Evolutionary conservation across 2,888 invertebrate species (phyloP), one percentile per base, ranked within the genome.

Genomic region (Rhagonycha lutea): DNA sequence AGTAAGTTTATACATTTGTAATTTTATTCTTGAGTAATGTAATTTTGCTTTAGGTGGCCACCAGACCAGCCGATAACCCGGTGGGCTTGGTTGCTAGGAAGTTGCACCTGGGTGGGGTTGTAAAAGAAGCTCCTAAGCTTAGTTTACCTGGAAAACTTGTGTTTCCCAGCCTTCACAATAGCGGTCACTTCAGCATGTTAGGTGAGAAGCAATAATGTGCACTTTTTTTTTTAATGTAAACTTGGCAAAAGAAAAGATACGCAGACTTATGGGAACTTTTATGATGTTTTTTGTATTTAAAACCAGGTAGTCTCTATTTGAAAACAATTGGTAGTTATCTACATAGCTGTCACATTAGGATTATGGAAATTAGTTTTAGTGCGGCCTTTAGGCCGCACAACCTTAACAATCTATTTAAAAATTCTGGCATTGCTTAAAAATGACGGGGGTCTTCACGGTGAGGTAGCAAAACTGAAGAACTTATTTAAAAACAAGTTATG

Each of bases 121-220:
- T 95, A 81, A 93, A 95, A 82, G 97, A 98, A 86, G 96, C 97
- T 76, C 98, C 98, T 75, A 98, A 98, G 88, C 91, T 98, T 81
- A 98, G 98, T 82, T 91, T 98, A 85, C 98, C 98, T 47, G 98
- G 98, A 83, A 98, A 98, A 90, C 91, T 98, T 79, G 97, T 98
- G 80, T 98, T 98, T 89, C 98, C 98, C 77, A 97, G 97, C 87
- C 94, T 98, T 92, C 97, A 98, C 88, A 97, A 97, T 88, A 92
- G 94, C 83, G 98, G 98, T 83, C 98, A 98, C 89, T 98, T 98
- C 90, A 98, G 98, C 78, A 98, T 98, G 98, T 91, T 98, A 79
- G 95, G 88, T 87, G 77, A 69, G 65, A 28, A 11, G 9, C 11
- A 9, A 24, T 11, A 14, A 3, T 28, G 10, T 4, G 14, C 24